Evolutionary conservation across 37 sponge, comb jelly and placozoan species (phyloP), one percentile per base, ranked within the genome.

Genomic region (Eunapius fragilis): DNA sequence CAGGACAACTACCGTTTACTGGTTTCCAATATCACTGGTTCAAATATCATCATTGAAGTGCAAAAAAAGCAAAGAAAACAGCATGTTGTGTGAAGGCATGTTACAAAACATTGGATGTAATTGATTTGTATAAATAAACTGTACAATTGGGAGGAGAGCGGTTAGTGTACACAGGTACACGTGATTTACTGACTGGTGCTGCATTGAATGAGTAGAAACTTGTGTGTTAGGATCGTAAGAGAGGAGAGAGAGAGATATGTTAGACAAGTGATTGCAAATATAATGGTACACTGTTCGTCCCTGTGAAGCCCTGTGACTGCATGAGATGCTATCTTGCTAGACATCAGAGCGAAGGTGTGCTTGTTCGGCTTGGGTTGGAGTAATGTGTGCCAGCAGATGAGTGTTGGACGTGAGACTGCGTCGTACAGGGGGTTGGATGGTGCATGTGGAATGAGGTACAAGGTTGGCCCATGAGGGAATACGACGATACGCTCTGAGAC

Each of bases 401-500:
- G 30, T 48, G 80, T 10, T 36, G 38, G 14, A 82, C 26, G 25
- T 47, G 47, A 9, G 75, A 14, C 67, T 50, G 68, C 25, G 76
- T 50, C 25, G 77, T 34, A 19, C 77, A 67, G 2, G 76, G 74
- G 68, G 80, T 26, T 10, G 69, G 58, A 31, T 80, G 68, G 19
- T 35, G 41, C 48, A 78, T 78, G 25, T 38, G 79, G 69, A 48
- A 80, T 35, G 80, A 38, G 67, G 80, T 80, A 48, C 34, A 27
- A 17, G 38, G 84, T 37, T 38, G 84, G 22, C 13, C 49, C 35
- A 45, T 58, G 82, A 75, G 87, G 82, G 38, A 74, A 85, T 71
- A 82, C 11, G 79, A 45, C 10, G 75, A 71, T 37, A 74, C 68
- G 9, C 70, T 75, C 71, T 82, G 88, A 31, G 88, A 88, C 83